phyloP scores from a whole-genome alignment of 2,113 vertebrate species.

The Polypterus senegalus region DNA sequence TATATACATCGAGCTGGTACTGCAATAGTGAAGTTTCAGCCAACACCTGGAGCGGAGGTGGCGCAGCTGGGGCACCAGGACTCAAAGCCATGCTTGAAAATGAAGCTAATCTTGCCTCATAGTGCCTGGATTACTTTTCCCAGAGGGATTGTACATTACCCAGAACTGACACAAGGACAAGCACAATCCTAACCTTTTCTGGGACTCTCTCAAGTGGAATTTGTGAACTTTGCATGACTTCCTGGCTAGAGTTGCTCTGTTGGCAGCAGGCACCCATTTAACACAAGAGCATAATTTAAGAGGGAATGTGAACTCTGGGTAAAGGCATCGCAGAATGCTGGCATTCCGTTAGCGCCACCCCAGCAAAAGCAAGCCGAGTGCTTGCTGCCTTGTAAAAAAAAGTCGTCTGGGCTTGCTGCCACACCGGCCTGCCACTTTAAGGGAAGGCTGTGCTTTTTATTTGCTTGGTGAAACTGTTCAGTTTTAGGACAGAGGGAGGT shows the following conservation, averaged over 20 bases:
- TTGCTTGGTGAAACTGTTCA: conserved; percentile 92
- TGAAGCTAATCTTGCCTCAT: no score
- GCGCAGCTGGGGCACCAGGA: no score
- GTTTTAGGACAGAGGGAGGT: conserved; percentile 98
- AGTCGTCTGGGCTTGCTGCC: background rate
- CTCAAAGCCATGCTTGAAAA: no score
- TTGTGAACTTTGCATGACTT: conserved; percentile 29
- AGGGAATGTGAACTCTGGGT: conserved; percentile 9
- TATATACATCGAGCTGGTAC: no score
- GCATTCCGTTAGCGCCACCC: background rate
- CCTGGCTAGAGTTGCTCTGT: conserved; percentile 33
- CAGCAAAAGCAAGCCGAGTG: background rate
- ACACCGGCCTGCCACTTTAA: conserved; percentile 42
- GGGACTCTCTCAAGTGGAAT: conserved; percentile 15
- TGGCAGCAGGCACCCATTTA: conserved; percentile 18
- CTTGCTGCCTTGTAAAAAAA: conserved; percentile 17
- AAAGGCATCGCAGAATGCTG: conserved; percentile 6
- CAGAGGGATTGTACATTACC: conserved; percentile 13
- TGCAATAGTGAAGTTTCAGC: no score
- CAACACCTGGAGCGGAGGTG: no score
- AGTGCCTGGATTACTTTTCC: background rate
- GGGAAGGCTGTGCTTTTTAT: conserved; percentile 44
- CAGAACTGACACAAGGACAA: conserved; percentile 19
- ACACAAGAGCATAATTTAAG: conserved; percentile 25
- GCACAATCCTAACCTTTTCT: conserved; percentile 21